phyloP scores from a whole-genome alignment of 2,888 invertebrate genomes.

The Drosophila testacea region DNA sequence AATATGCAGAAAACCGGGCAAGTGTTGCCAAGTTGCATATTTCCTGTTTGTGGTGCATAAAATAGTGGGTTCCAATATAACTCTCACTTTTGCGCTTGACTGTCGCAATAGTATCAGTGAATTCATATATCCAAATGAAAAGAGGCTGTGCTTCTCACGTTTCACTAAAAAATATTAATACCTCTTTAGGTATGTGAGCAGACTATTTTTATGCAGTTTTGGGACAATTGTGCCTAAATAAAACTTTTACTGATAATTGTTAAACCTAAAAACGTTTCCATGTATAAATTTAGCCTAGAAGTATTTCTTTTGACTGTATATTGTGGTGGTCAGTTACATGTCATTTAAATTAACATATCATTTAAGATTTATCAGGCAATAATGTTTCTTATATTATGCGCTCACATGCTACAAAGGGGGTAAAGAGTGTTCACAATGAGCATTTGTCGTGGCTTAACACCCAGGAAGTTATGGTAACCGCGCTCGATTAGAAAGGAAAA shows the following conservation, averaged over 20 bases:
- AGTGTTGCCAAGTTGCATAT: constrained; percentile 53
- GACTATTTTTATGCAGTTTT: background rate
- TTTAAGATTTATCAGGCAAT: constrained; percentile 9
- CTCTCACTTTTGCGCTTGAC: constrained; percentile 51
- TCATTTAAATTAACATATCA: background rate
- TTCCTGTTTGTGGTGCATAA: constrained; percentile 68
- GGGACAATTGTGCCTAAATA: background rate
- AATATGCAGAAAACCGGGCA: constrained; percentile 39
- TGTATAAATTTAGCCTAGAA: background rate
- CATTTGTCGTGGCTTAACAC: constrained; percentile 27
- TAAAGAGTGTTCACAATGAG: background rate
- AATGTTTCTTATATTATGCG: background rate
- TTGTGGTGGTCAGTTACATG: background rate
- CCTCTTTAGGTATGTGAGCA: background rate
- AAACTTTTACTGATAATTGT: background rate
- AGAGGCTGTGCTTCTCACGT: background rate
- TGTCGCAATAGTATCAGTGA: constrained; percentile 15
- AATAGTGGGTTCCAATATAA: constrained; percentile 54
- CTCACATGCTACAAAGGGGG: background rate
- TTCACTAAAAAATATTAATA: background rate
- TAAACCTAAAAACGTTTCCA: background rate
- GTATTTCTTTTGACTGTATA: background rate
- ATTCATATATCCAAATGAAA: constrained; percentile 9
- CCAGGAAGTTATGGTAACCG: constrained; percentile 53
- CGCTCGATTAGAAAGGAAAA: constrained; percentile 65